These are phyloP conservation scores for Emys orbicularis DNA, from an alignment of 2,797 vertebrate genomes.

Conservation along the genomic window DNA sequence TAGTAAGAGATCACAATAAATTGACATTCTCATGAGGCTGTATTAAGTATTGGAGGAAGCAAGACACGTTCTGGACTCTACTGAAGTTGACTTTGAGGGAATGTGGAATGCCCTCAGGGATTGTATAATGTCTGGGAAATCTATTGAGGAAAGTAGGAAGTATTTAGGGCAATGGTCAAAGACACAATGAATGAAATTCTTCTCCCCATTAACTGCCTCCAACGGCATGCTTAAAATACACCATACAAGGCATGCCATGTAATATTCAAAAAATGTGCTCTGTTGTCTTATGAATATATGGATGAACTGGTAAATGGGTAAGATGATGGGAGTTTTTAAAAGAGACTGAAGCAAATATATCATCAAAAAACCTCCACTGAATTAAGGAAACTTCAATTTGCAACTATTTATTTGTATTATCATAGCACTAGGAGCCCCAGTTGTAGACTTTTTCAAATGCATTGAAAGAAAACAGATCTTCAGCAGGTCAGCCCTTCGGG, in stretches of 20 bases:
- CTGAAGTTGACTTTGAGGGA: slow-evolving; percentile 3
- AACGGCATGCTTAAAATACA: not conserved
- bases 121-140: slow-evolving; percentile 40
- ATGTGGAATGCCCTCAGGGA: not conserved
- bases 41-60: not conserved
- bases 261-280: not conserved
- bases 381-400: not conserved
- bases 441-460: not conserved
- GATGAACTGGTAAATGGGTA: not conserved
- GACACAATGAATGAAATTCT: slow-evolving; percentile 6
- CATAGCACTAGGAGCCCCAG: too few relatives aligned
- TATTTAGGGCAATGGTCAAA: slow-evolving; percentile 33
- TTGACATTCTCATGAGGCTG: not conserved
- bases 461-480: not conserved
- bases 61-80: not conserved
- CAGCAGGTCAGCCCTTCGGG: not conserved
- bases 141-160: not conserved
- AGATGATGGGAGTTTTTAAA: not conserved
- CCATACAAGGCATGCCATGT: not conserved
- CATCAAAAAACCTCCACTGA: too few relatives aligned
- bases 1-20: not conserved
- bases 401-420: too few relatives aligned
- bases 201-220: not conserved
- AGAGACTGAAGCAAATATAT: not conserved
- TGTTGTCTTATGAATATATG: not conserved